A percentile compares a stretch with the other conserved stretches of the same genome.
Evolutionary conservation across 1,140 invertebrate species (phyloP).

Genomic region (Neocloeon triangulifer): DNA sequence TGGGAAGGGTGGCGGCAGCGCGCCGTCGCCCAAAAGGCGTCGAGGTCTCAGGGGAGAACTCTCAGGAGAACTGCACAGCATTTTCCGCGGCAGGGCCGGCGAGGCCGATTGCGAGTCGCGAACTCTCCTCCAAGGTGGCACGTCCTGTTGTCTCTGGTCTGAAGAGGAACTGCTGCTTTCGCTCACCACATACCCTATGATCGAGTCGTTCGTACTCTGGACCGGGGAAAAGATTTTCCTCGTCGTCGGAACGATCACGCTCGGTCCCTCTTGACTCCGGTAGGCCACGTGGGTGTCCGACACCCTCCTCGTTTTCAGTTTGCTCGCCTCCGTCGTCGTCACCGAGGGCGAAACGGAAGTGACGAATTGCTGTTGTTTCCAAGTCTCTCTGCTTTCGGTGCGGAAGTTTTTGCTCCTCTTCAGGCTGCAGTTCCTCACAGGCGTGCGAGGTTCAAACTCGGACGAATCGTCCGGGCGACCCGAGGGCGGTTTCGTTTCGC

Average conservation of each 20-base stretch:
- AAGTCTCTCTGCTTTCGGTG: too few relatives aligned
- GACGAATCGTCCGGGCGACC: too few relatives aligned
- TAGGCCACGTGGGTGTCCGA: too few relatives aligned
- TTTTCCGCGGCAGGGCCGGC: conserved; percentile 2
- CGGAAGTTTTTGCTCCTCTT: too few relatives aligned
- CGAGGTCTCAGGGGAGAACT: background rate
- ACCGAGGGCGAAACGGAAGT: too few relatives aligned
- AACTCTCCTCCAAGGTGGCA: conserved; percentile 8
- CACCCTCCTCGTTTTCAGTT: too few relatives aligned
- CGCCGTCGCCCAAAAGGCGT: background rate
- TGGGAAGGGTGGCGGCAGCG: background rate
- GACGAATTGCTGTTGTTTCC: too few relatives aligned
- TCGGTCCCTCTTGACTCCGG: too few relatives aligned
- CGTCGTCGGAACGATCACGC: conserved; percentile 49
- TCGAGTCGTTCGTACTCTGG: conserved; percentile 18
- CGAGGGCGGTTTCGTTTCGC: too few relatives aligned
- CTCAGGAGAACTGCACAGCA: background rate
- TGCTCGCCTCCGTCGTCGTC: too few relatives aligned
- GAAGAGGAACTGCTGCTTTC: conserved; percentile 8
- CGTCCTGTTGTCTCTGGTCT: background rate
- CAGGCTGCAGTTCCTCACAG: too few relatives aligned
- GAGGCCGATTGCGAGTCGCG: conserved; percentile 3
- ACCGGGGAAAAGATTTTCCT: conserved; percentile 48
- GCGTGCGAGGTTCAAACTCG: too few relatives aligned
- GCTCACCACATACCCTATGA: conserved; percentile 10